A percentile compares a stretch with the other conserved stretches of the same genome.
Conservation (phyloP, 2,888 invertebrate species). For the Heliconius hortense region DNA sequence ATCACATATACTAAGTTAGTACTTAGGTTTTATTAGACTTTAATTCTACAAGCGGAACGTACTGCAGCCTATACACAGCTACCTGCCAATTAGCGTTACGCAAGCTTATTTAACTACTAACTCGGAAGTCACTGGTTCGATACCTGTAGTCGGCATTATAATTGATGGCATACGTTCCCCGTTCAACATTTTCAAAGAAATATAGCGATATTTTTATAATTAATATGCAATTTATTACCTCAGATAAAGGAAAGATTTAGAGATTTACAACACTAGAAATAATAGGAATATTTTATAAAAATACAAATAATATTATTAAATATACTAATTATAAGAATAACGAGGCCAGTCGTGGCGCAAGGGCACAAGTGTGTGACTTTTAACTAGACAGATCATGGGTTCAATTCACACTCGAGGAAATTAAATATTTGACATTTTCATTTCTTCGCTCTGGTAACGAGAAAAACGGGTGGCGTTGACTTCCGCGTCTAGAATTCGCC, state of each 20-base stretch:
- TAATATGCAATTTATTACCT: no score
- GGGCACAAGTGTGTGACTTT: background rate
- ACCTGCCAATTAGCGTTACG: conserved; percentile 16
- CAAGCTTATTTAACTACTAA: conserved; percentile 6
- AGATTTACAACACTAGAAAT: no score
- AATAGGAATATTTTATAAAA: no score
- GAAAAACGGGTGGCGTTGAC: background rate
- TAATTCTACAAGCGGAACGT: conserved; percentile 4
- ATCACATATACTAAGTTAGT: background rate
- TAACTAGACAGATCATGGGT: background rate
- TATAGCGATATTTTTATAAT: background rate
- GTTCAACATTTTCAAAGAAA: background rate
- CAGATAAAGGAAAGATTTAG: no score
- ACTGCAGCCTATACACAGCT: background rate
- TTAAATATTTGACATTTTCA: background rate
- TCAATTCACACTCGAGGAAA: background rate
- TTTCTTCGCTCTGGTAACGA: background rate
- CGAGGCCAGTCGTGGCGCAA: background rate
- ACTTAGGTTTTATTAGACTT: background rate
- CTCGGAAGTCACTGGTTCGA: conserved; percentile 19
- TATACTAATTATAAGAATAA: no score
- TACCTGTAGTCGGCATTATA: background rate
- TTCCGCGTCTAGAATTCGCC: no score
- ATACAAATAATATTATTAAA: no score
- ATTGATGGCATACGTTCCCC: background rate